Percentiles rank a stretch among this genome's conserved stretches.
Conservation (phyloP, 2,888 invertebrate species). For the Melanchra persicariae region DNA sequence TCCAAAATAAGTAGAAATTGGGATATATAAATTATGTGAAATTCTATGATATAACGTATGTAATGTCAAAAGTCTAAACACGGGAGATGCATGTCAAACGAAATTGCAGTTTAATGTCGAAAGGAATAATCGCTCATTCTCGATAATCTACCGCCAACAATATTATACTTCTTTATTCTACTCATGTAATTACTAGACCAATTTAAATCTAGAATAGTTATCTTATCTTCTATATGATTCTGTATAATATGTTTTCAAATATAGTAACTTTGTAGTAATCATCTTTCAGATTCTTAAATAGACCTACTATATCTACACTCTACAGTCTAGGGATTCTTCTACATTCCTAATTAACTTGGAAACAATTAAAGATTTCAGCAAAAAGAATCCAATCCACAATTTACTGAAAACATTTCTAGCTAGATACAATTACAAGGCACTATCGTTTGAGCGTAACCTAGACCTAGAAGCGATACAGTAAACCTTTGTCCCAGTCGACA, state of each 20-base stretch:
- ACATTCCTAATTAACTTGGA: no score
- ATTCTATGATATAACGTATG: background rate
- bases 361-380: background rate
- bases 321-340: no score
- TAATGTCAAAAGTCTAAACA: background rate
- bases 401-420: background rate
- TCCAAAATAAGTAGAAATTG: slow-evolving; percentile 13
- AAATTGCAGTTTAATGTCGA: background rate
- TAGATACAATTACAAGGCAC: background rate
- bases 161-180: background rate
- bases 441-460: slow-evolving; percentile 32
- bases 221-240: no score
- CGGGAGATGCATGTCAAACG: background rate
- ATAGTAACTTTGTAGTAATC: no score
- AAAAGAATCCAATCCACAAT: background rate
- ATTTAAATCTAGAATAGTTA: background rate
- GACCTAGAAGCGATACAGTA: slow-evolving; percentile 30
- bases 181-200: background rate
- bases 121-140: background rate
- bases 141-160: background rate
- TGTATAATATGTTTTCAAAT: no score
- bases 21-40: background rate
- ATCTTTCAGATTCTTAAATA: no score
- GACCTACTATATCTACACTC: no score
- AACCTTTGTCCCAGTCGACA: slow-evolving; percentile 17